These are phyloP conservation scores for Drosophila ambigua DNA, from an alignment of 1,140 invertebrate genomes.

Conservation along the genomic window DNA sequence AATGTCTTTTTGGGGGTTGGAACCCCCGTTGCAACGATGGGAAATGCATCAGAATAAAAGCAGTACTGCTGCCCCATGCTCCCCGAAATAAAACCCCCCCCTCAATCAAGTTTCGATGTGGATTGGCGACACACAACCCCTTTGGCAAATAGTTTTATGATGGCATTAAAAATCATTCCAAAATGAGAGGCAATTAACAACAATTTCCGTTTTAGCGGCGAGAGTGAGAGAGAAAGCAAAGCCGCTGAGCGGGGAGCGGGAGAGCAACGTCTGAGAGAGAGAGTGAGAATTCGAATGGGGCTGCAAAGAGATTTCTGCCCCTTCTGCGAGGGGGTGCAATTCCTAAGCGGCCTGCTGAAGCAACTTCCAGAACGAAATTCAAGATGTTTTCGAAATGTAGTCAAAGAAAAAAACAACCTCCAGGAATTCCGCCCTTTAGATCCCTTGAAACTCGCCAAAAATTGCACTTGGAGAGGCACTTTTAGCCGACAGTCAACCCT, in stretches of 20 bases:
- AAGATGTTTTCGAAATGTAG: constrained; percentile 6
- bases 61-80: too few relatives aligned
- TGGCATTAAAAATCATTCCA: too few relatives aligned
- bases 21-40: constrained; percentile 31
- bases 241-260: constrained; percentile 1
- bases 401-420: constrained; percentile 11
- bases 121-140: too few relatives aligned
- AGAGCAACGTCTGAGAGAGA: constrained; percentile 8
- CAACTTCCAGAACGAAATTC: not conserved
- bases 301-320: too few relatives aligned
- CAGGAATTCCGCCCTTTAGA: constrained; percentile 10
- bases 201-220: constrained; percentile 27
- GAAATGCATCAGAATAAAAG: constrained; percentile 25
- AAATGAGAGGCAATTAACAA: constrained; percentile 26
- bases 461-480: too few relatives aligned
- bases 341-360: constrained; percentile 7
- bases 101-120: too few relatives aligned
- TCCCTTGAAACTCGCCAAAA: not conserved
- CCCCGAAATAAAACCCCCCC: too few relatives aligned
- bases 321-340: constrained; percentile 41
- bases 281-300: constrained; percentile 9
- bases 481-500: constrained; percentile 1
- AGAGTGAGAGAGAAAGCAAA: constrained; percentile 31
- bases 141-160: too few relatives aligned
- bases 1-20: constrained; percentile 10